Evolutionary conservation across 2,113 vertebrate genomes (phyloP).

Genomic region (Vulpes ferrilata): DNA sequence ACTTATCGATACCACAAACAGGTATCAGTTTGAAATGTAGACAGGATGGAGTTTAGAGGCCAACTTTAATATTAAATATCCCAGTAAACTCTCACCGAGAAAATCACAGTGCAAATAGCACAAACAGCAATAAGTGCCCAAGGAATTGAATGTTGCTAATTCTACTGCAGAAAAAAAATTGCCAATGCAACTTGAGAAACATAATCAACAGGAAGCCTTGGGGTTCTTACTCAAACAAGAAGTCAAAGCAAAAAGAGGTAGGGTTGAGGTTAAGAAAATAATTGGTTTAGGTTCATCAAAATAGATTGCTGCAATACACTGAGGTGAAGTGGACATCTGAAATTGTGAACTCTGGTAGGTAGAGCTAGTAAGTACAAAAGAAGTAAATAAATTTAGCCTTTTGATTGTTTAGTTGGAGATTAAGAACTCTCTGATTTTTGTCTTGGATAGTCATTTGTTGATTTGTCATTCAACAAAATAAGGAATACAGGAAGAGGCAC

Average conservation of each 20-base stretch:
- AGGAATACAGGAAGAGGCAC: background rate
- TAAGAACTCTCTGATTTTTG: background rate
- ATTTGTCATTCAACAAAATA: background rate
- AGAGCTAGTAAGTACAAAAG: background rate
- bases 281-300: background rate
- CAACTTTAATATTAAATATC: background rate
- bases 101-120: background rate
- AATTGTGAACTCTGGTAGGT: background rate
- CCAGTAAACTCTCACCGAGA: background rate
- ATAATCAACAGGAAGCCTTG: background rate
- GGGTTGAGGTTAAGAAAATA: background rate
- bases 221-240: background rate
- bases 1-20: background rate
- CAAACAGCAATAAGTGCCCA: background rate
- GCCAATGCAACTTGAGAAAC: background rate
- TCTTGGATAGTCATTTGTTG: background rate
- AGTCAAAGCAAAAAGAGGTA: background rate
- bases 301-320: background rate
- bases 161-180: background rate
- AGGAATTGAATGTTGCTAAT: background rate
- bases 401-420: background rate
- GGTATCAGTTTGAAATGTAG: slow-evolving; percentile 33
- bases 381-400: background rate
- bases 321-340: background rate
- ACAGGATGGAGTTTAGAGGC: background rate